These are phyloP conservation scores for Drosophila biarmipes DNA, from an alignment of 1,140 invertebrate species.

Conservation along the genomic window DNA sequence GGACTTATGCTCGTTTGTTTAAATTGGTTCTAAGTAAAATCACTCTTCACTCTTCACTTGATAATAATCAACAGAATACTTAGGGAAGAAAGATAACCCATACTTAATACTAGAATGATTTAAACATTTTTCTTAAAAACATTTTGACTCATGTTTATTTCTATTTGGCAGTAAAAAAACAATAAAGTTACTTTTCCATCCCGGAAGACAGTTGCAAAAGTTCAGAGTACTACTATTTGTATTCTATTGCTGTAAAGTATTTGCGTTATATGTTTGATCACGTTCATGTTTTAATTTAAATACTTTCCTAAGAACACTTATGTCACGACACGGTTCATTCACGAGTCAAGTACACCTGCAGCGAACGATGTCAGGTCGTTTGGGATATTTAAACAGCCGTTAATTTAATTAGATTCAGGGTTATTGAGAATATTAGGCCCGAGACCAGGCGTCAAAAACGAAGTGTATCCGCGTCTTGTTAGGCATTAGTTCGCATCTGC, in stretches of 20 bases:
- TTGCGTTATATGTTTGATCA: neutral
- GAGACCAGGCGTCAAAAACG: conserved; percentile 45
- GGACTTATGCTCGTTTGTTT: neutral
- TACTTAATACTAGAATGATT: no score
- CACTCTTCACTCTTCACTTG: neutral
- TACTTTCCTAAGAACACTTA: neutral
- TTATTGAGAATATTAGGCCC: conserved; percentile 23
- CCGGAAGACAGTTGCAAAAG: no score
- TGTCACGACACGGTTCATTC: conserved; percentile 3
- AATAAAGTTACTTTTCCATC: no score
- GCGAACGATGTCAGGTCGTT: conserved; percentile 18
- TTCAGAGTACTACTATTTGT: no score
- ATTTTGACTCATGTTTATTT: no score
- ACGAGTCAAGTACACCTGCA: conserved; percentile 5
- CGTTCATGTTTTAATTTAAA: neutral
- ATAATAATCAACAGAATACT: no score
- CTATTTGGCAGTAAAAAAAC: no score
- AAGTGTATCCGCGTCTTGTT: conserved; percentile 12
- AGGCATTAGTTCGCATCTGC: conserved; percentile 34
- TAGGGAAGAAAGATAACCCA: no score
- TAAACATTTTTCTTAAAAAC: no score
- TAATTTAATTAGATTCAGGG: conserved; percentile 45
- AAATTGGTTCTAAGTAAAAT: neutral
- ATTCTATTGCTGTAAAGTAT: neutral
- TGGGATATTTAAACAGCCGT: conserved; percentile 54